These are phyloP conservation scores for Cordylochernes scorpioides DNA, from an alignment of 2,888 invertebrate species.

Conservation along the genomic window DNA sequence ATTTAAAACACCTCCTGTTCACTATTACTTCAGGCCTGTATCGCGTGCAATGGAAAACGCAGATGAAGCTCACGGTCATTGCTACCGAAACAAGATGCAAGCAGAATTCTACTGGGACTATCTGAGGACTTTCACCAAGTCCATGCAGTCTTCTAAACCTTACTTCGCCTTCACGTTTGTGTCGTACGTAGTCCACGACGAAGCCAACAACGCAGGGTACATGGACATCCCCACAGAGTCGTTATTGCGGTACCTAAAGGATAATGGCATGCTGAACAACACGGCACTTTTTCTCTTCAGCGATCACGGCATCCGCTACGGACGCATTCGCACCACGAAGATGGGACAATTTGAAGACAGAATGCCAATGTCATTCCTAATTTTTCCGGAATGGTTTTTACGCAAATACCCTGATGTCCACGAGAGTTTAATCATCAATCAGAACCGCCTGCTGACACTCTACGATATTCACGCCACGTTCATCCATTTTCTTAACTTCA, in stretches of 20 bases:
- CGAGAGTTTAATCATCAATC: slow-evolving; percentile 17
- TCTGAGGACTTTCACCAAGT: slow-evolving; percentile 2
- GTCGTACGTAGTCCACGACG: slow-evolving; percentile 20
- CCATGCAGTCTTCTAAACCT: slow-evolving; percentile 3
- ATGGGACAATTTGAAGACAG: slow-evolving; percentile 23
- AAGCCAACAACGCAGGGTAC: slow-evolving; percentile 17
- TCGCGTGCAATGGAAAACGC: slow-evolving; percentile 17
- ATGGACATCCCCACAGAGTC: slow-evolving; percentile 19
- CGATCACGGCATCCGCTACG: slow-evolving; percentile 73
- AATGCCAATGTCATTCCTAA: slow-evolving; percentile 21
- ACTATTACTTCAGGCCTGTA: slow-evolving; percentile 20
- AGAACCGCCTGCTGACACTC: slow-evolving; percentile 20
- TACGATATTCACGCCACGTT: slow-evolving; percentile 23
- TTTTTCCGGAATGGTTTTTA: slow-evolving; percentile 18
- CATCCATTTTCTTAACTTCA: slow-evolving; percentile 16
- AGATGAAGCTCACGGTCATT: slow-evolving; percentile 1
- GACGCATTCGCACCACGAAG: slow-evolving; percentile 48
- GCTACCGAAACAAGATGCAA: slow-evolving; percentile 2
- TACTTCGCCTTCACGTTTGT: slow-evolving; percentile 19
- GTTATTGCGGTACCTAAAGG: slow-evolving; percentile 31
- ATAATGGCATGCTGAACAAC: slow-evolving; percentile 31
- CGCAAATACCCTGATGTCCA: slow-evolving; percentile 15
- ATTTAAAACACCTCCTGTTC: slow-evolving; percentile 18
- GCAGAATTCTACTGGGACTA: slow-evolving; percentile 3
- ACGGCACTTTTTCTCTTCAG: slow-evolving; percentile 44